Evolutionary conservation across 2,113 vertebrate species (phyloP), one percentile per base, ranked within the genome.

Genomic region (Neotragus pygmaeus): DNA sequence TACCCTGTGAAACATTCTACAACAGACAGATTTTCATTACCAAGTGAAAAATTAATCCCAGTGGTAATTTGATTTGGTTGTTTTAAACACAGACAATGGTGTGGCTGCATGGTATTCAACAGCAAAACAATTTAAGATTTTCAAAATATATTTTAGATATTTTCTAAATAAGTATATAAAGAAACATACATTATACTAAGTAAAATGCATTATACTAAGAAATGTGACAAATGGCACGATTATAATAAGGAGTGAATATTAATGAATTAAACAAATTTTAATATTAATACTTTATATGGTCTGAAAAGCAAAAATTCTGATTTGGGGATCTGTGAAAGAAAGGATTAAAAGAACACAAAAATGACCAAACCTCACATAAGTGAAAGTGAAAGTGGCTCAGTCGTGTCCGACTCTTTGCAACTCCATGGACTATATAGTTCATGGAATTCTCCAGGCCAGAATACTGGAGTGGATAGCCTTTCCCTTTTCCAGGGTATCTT

Each of bases 171-270:
- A 75, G 9, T 28, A 47, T 27, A 13, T 25, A 85, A 86, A 84
- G 23, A 39, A 53, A 73, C 19, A 73, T 13, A 70, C 66, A 23
- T 70, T 70, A 70, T 12, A 39, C 66, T 39, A 70, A 23, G 36
- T 43, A 43, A 96, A 57, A 85, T 88, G 25, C 5, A 55, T 83
- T 77, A 43, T 83, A 17, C 11, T 58, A 60, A 43, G 43, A 43
- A 43, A 43, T 43, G 43, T 45, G 45, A 45, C 45, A 45, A 45
- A 45, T 45, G 45, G 36, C 58, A 95, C 30, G 17, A 96, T 88
- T 96, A 88, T 96, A 88, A 92, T 92, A 82, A 83, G 7, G 23
- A 94, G 75, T 96, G 49, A 83, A 25, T 64, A 78, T n/a, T 86
- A 6, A 51, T 33, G 19, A 51, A 80, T 80, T 49, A 12, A 80